Conservation (phyloP, 2,113 vertebrate genomes). For the Chloropsis cyanopogon region DNA sequence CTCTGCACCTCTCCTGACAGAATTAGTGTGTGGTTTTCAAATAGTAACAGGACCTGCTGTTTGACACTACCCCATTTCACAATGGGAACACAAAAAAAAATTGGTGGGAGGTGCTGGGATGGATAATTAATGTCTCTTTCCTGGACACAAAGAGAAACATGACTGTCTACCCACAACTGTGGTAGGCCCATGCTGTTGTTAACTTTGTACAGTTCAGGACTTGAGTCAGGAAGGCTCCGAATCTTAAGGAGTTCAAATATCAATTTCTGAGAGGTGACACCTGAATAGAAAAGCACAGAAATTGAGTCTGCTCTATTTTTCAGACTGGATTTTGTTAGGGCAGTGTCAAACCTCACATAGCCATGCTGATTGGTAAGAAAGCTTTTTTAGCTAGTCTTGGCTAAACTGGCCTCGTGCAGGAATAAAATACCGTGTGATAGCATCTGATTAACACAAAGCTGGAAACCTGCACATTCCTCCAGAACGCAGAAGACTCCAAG, state of each 20-base stretch:
- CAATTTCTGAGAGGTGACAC: not conserved
- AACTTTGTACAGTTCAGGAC: not conserved
- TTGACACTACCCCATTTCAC: not conserved
- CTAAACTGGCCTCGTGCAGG: not conserved
- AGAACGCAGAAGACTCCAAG: not conserved
- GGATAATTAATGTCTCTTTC: not conserved
- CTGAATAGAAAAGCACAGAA: not conserved
- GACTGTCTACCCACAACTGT: not conserved
- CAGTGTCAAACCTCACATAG: not conserved
- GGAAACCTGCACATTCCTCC: not conserved
- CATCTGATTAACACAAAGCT: not conserved
- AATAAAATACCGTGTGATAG: not conserved
- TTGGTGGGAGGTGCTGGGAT: not conserved
- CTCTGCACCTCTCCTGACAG: not conserved
- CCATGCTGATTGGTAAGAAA: not conserved
- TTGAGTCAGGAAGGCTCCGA: not conserved
- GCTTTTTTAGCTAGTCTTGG: not conserved
- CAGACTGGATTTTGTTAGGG: not conserved
- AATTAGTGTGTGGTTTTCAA: not conserved
- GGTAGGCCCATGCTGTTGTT: not conserved
- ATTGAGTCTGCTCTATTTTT: not conserved
- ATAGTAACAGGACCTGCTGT: not conserved
- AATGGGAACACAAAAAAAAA: not conserved
- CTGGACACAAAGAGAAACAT: not conserved
- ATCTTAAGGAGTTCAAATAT: not conserved